Percentiles rank a stretch among this genome's conserved stretches.
phyloP scores from a whole-genome alignment of 2,113 vertebrate genomes.

The Silurus glanis region DNA sequence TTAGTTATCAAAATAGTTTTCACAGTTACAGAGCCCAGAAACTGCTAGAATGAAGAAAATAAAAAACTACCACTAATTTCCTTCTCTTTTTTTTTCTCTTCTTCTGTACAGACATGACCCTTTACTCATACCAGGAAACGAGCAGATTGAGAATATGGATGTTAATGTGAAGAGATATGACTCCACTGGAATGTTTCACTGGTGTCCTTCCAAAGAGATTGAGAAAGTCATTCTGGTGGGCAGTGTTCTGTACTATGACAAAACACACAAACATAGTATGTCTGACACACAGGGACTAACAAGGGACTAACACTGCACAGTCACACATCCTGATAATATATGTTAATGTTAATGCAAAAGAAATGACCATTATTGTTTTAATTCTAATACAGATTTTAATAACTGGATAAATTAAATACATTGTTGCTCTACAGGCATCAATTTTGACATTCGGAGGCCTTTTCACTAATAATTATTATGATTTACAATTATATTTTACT shows the following conservation, averaged over 20 bases:
- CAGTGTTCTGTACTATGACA: conserved; percentile 39
- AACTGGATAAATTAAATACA: not conserved
- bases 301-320: not conserved
- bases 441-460: not conserved
- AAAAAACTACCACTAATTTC: not conserved
- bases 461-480: not conserved
- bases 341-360: no score
- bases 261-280: not conserved
- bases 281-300: not conserved
- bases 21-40: not conserved
- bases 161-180: conserved; percentile 97
- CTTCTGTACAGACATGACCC: conserved; percentile 86
- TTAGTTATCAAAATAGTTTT: not conserved
- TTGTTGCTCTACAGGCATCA: not conserved
- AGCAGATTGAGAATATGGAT: conserved; percentile 98
- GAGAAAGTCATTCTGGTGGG: conserved; percentile 98
- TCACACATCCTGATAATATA: not conserved
- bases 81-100: not conserved
- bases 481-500: not conserved
- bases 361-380: not conserved
- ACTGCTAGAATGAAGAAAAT: not conserved
- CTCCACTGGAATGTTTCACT: conserved; percentile 99
- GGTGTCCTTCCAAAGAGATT: conserved; percentile 96
- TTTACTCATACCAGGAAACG: conserved; percentile 92
- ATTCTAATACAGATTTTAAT: not conserved